Evolutionary conservation across 2,113 vertebrate species (phyloP), one percentile per base, ranked within the genome.

Genomic region (Passer domesticus): DNA sequence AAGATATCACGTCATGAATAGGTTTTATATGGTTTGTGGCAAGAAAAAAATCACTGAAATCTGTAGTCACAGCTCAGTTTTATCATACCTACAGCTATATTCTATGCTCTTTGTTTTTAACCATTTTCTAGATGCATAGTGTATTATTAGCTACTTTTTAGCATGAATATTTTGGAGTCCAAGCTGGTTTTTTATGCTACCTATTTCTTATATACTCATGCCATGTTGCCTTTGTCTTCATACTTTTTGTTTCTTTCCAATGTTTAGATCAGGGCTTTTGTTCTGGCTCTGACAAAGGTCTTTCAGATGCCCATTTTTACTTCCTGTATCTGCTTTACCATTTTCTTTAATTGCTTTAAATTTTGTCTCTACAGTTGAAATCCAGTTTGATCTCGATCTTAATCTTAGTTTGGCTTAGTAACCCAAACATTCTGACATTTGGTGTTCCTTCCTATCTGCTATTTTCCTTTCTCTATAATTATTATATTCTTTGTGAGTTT

Each of bases 11-110:
- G 74, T 93, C 53, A 27, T 76, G 74, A 96, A 92, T 15, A 74
- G 41, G 22, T 95, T 82, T 97, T 82, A 63, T 89, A 19, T 7
- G 18, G 9, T 58, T 68, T 69, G n/a, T 90, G 69, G 52, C 44
- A 87, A 41, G 43, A 78, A 95, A 87, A 94, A 83, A n/a, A 41
- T n/a, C 73, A 68, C 89, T 94, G 83, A n/a, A 80, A 96, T 92
- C 56, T 95, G 92, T 92, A 84, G 78, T 90, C 50, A 94, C 39
- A 64, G 13, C 12, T 87, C 39, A 30, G 3, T 47, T 89, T 47
- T 22, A 8, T 74, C 67, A 50, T 17, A 66, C 11, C 74, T 87
- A 74, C 37, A 49, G 6, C 46, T 55, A 20, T 47, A 66, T 44
- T 77, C 35, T 50, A 4, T n/a, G 6, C 33, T 37, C 78, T 78